phyloP scores from a whole-genome alignment of 2,797 vertebrate genomes.

The Chloroceryle amazona region DNA sequence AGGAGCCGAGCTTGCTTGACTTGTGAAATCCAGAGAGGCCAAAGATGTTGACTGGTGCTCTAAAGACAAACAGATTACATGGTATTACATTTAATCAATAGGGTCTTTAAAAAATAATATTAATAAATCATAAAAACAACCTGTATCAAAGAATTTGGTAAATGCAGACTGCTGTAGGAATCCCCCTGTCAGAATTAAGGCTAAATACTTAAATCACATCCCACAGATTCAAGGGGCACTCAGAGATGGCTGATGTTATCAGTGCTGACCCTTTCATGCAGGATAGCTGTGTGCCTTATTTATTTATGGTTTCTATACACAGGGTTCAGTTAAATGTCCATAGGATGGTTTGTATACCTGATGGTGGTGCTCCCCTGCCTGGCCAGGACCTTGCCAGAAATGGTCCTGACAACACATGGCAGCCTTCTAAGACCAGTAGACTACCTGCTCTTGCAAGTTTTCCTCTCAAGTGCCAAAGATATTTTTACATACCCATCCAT shows the following conservation, averaged over 20 bases:
- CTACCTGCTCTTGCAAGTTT: rapidly evolving
- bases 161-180: neutral
- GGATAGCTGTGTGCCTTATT: neutral
- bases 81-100: neutral
- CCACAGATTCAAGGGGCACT: neutral
- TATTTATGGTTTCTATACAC: neutral
- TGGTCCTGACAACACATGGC: rapidly evolving
- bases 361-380: neutral
- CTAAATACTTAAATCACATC: neutral
- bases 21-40: neutral
- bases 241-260: neutral
- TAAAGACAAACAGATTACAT: neutral
- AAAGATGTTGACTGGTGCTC: neutral
- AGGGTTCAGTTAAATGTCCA: neutral
- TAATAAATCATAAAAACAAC: neutral
- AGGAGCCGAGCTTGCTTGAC: neutral
- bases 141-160: neutral
- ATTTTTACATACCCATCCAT: neutral
- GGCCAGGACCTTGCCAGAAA: neutral
- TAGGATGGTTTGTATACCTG: neutral
- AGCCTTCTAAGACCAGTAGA: neutral
- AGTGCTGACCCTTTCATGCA: neutral
- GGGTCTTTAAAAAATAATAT: neutral
- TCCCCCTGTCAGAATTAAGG: neutral
- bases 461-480: neutral